Percentiles rank a stretch among this genome's conserved stretches.
Evolutionary conservation across 2,888 invertebrate genomes (phyloP).

Genomic region (Aspidiotus destructor): DNA sequence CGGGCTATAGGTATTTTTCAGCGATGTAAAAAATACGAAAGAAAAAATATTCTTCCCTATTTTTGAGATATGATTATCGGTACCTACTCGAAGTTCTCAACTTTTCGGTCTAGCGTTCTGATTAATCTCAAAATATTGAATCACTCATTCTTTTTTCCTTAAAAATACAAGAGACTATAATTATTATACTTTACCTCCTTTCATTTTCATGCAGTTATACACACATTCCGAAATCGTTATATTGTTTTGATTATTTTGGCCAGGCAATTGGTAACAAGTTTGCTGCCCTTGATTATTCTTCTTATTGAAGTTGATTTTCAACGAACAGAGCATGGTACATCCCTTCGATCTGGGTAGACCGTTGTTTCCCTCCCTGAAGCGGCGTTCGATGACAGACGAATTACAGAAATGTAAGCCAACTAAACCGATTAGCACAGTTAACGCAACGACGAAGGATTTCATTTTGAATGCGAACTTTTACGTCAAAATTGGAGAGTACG

Average conservation of each 20-base stretch:
- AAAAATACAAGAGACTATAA: no score
- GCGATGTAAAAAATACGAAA: no score
- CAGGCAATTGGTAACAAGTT: neutral
- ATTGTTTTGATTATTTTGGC: neutral
- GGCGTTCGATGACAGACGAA: neutral
- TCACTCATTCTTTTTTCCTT: no score
- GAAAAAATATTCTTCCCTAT: no score
- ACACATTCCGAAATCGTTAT: neutral
- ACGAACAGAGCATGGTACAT: neutral
- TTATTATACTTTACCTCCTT: neutral
- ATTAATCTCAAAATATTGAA: no score
- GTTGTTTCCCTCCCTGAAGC: neutral
- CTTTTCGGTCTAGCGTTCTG: no score
- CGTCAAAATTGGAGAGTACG: neutral
- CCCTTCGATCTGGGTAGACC: neutral
- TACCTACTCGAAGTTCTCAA: no score
- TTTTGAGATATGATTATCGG: no score
- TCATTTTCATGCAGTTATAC: neutral
- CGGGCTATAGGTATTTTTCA: no score
- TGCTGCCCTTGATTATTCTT: neutral
- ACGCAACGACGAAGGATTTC: neutral
- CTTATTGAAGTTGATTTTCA: neutral
- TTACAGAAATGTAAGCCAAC: neutral
- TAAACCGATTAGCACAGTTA: constrained; percentile 4
- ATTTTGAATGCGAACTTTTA: neutral